These are phyloP conservation scores for Drosophila limbata DNA, from an alignment of 2,888 invertebrate genomes.

Conservation along the genomic window DNA sequence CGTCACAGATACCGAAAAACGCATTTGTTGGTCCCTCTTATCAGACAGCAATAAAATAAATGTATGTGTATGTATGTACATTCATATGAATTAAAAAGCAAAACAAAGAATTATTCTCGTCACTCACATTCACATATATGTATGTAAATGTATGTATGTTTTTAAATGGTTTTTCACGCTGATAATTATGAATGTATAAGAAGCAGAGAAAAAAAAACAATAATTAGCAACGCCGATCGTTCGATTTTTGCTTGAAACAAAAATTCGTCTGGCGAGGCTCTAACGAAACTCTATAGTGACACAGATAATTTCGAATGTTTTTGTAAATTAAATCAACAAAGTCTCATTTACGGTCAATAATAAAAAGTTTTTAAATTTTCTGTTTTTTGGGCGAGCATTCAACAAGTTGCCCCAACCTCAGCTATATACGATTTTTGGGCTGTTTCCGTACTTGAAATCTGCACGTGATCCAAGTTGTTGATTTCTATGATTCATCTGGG, in stretches of 20 bases:
- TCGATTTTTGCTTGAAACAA: constrained; percentile 23
- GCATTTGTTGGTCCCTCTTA: constrained; percentile 38
- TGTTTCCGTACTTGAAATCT: constrained; percentile 6
- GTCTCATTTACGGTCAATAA: neutral
- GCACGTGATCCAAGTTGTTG: constrained; percentile 31
- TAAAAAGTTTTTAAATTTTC: neutral
- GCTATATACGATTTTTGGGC: neutral
- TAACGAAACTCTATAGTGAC: constrained; percentile 14
- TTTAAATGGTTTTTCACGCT: constrained; percentile 34
- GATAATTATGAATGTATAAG: constrained; percentile 40
- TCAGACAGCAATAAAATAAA: constrained; percentile 41
- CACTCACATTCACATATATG: constrained; percentile 22
- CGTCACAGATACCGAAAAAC: constrained; percentile 41
- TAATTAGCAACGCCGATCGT: constrained; percentile 37
- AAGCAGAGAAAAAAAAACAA: constrained; percentile 11
- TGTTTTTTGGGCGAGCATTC: constrained; percentile 10
- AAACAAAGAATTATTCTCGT: constrained; percentile 63
- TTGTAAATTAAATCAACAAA: constrained; percentile 21
- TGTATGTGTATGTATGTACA: neutral
- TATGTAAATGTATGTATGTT: constrained; percentile 8
- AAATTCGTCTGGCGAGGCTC: constrained; percentile 17
- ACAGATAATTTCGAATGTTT: constrained; percentile 7
- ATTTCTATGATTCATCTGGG: constrained; percentile 34
- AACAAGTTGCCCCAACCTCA: constrained; percentile 40
- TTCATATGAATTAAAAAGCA: constrained; percentile 53